Percentiles rank a stretch among this genome's conserved stretches.
Conservation (phyloP, 2,113 vertebrate species). For the Mormoops blainvillei region DNA sequence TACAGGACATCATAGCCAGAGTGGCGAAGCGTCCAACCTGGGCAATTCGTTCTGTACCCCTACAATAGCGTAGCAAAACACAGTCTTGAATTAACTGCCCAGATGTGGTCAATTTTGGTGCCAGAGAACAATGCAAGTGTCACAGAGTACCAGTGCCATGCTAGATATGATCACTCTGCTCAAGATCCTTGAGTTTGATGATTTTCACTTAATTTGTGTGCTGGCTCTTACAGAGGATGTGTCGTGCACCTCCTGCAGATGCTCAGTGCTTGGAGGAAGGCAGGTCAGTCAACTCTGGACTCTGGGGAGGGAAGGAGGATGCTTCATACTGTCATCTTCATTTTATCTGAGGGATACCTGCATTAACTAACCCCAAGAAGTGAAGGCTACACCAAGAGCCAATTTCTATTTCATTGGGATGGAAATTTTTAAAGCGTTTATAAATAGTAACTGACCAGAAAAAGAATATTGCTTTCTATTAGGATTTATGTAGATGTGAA, state of each 20-base stretch:
- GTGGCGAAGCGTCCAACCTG: background rate
- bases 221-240: background rate
- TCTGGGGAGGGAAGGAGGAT: background rate
- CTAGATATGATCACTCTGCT: background rate
- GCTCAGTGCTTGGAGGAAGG: background rate
- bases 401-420: background rate
- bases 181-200: background rate
- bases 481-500: background rate
- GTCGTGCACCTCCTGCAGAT: background rate
- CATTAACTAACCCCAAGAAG: background rate
- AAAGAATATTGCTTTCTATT: conserved; percentile 6
- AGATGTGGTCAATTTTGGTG: background rate
- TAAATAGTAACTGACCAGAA: background rate
- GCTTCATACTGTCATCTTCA: background rate
- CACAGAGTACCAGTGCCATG: background rate
- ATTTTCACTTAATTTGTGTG: background rate
- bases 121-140: background rate
- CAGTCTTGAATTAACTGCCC: background rate
- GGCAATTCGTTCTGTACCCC: background rate
- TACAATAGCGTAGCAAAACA: background rate
- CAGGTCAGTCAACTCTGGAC: background rate
- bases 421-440: conserved; percentile 7
- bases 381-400: background rate
- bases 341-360: background rate
- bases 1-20: background rate